These are phyloP conservation scores for Enteromius thamalakanensis DNA, from an alignment of 2,797 vertebrate genomes.

Conservation along the genomic window DNA sequence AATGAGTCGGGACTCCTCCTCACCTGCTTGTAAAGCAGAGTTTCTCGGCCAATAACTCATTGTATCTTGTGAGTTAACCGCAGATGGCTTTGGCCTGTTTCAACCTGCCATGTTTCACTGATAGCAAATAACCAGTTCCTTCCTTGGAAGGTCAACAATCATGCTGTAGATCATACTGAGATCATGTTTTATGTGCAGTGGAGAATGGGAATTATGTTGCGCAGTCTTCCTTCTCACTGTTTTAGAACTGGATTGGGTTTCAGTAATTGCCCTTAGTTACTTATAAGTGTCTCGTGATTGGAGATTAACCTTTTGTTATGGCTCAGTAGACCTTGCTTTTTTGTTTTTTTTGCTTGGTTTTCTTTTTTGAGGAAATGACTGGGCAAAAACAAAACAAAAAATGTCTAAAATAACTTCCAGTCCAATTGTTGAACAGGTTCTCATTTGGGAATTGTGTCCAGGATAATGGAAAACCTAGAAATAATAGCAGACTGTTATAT, in stretches of 20 bases:
- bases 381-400: neutral
- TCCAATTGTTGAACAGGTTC: neutral
- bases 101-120: slow-evolving; percentile 61
- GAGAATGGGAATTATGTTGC: neutral
- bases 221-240: slow-evolving; percentile 20
- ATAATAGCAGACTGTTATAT: neutral
- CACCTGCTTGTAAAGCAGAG: slow-evolving; percentile 49
- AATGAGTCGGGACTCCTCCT: slow-evolving; percentile 34
- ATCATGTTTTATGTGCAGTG: slow-evolving; percentile 11
- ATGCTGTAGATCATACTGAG: neutral
- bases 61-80: slow-evolving; percentile 53
- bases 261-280: slow-evolving; percentile 42
- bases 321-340: slow-evolving; percentile 13
- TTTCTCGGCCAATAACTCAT: slow-evolving; percentile 56
- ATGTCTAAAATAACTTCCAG: neutral
- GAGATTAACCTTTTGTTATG: slow-evolving; percentile 45
- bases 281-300: slow-evolving; percentile 40
- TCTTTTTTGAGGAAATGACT: slow-evolving; percentile 21
- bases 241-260: slow-evolving; percentile 47
- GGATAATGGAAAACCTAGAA: neutral
- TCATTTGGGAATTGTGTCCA: neutral
- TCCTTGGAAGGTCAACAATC: slow-evolving; percentile 9
- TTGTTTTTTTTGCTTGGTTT: neutral
- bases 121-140: neutral
- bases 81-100: slow-evolving; percentile 64